phyloP scores from a whole-genome alignment of 2,888 invertebrate genomes.

The Pseudoips prasinana region DNA sequence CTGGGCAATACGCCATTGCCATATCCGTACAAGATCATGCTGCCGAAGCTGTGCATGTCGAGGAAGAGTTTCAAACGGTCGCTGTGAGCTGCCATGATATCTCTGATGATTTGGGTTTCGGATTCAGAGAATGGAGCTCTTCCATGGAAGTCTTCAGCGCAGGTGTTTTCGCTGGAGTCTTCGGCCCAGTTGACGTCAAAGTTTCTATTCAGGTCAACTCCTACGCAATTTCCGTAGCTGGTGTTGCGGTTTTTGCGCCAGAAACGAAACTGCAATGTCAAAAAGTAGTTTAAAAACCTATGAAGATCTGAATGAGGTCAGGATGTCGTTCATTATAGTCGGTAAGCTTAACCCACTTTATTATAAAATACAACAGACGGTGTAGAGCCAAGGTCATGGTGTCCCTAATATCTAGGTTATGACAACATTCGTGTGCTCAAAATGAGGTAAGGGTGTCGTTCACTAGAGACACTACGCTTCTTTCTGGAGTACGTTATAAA shows the following conservation, averaged over 20 bases:
- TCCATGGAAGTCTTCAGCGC: slow-evolving; percentile 84
- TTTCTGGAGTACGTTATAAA: no score
- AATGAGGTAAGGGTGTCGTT: no score
- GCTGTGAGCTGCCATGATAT: slow-evolving; percentile 73
- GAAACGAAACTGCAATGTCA: slow-evolving; percentile 72
- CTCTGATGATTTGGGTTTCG: slow-evolving; percentile 81
- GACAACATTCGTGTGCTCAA: no score
- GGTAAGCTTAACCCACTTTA: no score
- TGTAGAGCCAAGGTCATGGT: no score
- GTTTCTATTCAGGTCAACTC: slow-evolving; percentile 89
- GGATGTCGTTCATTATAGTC: no score
- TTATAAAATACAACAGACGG: no score
- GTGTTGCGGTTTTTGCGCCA: slow-evolving; percentile 85
- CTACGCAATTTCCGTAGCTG: slow-evolving; percentile 71
- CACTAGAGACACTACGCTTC: no score
- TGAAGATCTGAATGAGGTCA: background rate
- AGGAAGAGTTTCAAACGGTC: slow-evolving; percentile 83
- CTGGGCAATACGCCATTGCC: slow-evolving; percentile 60
- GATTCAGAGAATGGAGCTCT: slow-evolving; percentile 83
- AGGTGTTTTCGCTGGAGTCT: slow-evolving; percentile 67
- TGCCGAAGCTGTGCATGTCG: slow-evolving; percentile 88
- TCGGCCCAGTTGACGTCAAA: slow-evolving; percentile 85
- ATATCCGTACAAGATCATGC: slow-evolving; percentile 69
- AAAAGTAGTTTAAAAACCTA: no score
- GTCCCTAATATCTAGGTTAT: no score